These are phyloP conservation scores for Stegana nigrithorax DNA, from an alignment of 2,888 invertebrate genomes.

Conservation along the genomic window DNA sequence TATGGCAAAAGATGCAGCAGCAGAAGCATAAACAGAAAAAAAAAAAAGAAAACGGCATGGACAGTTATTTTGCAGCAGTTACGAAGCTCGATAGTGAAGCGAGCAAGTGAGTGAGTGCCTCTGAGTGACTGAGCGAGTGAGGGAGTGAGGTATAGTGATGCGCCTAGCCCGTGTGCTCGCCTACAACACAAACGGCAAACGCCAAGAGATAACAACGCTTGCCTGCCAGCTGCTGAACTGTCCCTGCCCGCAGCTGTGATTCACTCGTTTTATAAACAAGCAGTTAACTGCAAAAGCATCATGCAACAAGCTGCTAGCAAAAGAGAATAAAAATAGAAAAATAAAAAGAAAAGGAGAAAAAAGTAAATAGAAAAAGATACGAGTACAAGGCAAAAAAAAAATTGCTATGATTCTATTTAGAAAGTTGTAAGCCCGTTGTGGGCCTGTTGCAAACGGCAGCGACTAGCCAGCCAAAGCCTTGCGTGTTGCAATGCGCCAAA, in stretches of 20 bases:
- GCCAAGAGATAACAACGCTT: background rate
- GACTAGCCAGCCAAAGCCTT: constrained; percentile 17
- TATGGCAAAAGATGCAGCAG: background rate
- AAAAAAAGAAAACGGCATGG: constrained; percentile 11
- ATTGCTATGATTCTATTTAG: constrained; percentile 21
- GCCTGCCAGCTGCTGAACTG: background rate
- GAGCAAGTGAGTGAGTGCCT: background rate
- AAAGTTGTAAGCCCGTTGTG: constrained; percentile 47
- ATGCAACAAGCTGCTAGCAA: no score
- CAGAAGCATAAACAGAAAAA: background rate
- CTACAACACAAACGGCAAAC: no score
- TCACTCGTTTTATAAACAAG: constrained; percentile 3
- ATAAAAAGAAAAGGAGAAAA: background rate
- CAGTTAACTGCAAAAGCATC: constrained; percentile 6
- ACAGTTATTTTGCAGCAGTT: constrained; percentile 46
- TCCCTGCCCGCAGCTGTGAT: background rate
- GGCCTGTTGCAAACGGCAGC: constrained; percentile 27
- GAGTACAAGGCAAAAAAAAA: background rate
- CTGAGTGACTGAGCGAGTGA: background rate
- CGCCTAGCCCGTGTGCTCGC: no score
- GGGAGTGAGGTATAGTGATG: no score
- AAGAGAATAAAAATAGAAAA: background rate
- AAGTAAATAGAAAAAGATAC: background rate
- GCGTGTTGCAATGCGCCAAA: constrained; percentile 58
- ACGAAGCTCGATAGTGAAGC: no score